phyloP scores from a whole-genome alignment of 2,888 invertebrate species.

The Agrotis segetum region DNA sequence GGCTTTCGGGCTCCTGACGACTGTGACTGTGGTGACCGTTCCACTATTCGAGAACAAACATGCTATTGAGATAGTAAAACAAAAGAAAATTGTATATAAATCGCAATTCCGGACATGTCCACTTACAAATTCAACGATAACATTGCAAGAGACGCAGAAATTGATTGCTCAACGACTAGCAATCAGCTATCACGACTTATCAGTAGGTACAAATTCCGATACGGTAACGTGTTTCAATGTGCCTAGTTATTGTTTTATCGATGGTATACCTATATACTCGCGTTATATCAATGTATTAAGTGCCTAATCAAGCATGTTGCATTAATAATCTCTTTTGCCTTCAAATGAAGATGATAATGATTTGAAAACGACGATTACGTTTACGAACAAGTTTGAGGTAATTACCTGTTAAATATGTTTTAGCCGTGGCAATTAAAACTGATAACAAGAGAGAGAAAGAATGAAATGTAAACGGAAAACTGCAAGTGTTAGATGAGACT shows the following conservation, averaged over 20 bases:
- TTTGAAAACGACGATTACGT: conserved; percentile 6
- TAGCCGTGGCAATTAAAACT: background rate
- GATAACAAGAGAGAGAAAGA: background rate
- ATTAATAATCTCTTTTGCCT: conserved; percentile 41
- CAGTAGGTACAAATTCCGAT: conserved; percentile 55
- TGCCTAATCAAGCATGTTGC: conserved; percentile 58
- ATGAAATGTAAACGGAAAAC: background rate
- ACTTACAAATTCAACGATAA: conserved; percentile 28
- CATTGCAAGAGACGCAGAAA: conserved; percentile 34
- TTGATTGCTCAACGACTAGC: conserved; percentile 51
- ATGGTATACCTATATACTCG: conserved; percentile 9
- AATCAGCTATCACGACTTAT: conserved; percentile 55
- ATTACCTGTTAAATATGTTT: background rate
- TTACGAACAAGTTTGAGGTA: background rate
- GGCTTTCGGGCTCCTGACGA: background rate
- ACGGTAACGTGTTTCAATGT: conserved; percentile 55
- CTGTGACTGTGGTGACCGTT: too few species aligned
- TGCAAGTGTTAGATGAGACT: background rate
- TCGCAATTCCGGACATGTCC: background rate
- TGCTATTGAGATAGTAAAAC: background rate
- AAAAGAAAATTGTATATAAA: conserved; percentile 8
- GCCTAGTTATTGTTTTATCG: conserved; percentile 55
- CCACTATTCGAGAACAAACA: too few species aligned
- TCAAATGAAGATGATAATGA: conserved; percentile 24
- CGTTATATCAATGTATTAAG: conserved; percentile 28